Base-by-base conservation (phyloP, 2,888 invertebrate species). In the Bembecia ichneumoniformis region DNA sequence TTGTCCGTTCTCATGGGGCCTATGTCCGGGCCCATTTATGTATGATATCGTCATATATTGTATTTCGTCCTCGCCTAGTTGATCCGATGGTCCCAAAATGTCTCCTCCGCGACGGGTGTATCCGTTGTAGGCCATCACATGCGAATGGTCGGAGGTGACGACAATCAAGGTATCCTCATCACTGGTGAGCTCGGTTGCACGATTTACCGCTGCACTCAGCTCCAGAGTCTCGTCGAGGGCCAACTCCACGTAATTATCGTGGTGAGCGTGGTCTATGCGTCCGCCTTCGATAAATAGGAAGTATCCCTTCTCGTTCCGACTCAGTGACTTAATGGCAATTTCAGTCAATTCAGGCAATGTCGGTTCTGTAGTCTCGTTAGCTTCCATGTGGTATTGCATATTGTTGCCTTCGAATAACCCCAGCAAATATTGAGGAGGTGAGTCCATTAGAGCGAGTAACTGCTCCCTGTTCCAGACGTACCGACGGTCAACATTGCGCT, bases 251-350 rank as follows among this genome's bases (percentile, higher is more conserved):
- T 65, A 63, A 54, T 82, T 90, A 0, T 82, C 87, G 63, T 94
- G 94, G 66, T 93, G 92, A 0, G 90, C 93, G 58, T 90, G 89
- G 66, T 92, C 92, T 47, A 92, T 93, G 56, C 89, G 82, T 0
- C 90, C 92, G 50, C 79, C 92, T 71, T 93, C 92, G 14, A 95
- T 92, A 65, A 95, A 92, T n/a, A 96, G 74, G 64, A 94, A 93
- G 69, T 89, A 96, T 0, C 96, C 96, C 1, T 91, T 86, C 10
- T 82, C 74, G 59, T 90, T 88, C 54, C 89, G 89, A 20, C 86
- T 81, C 47, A 96, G 80, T 2, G 93, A 81, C 50, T 90, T 83
- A 35, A 96, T 92, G 0, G 96, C 95, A 5, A 89, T 88, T 77
- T 78, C 81, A 0, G 82, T 82, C 46, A 82, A 59, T 28, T 82